Conservation (phyloP, 2,113 vertebrate species). For the Columba livia region DNA sequence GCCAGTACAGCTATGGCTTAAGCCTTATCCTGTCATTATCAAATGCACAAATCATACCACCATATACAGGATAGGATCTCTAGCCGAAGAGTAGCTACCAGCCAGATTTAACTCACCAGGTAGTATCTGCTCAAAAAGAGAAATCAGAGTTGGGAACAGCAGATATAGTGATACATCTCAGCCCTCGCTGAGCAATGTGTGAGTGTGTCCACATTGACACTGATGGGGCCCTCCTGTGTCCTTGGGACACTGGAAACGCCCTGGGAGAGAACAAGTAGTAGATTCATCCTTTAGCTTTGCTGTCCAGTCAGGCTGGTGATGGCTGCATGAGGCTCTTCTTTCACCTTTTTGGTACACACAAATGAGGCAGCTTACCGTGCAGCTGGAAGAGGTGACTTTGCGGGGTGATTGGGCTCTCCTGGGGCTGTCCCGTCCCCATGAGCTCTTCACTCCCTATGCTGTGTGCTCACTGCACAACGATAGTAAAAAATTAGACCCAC, state of each 20-base stretch:
- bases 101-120: background rate
- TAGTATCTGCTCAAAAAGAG: background rate
- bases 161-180: accelerated
- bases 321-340: background rate
- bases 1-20: background rate
- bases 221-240: accelerated
- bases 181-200: background rate
- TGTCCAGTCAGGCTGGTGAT: background rate
- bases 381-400: background rate
- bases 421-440: accelerated
- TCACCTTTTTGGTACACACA: background rate
- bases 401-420: accelerated
- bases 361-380: background rate
- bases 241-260: background rate
- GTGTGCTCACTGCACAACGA: background rate
- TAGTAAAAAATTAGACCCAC: background rate
- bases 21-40: background rate
- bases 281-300: background rate
- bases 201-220: accelerated
- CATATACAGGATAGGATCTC: accelerated
- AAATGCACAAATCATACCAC: background rate
- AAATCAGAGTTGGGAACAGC: background rate
- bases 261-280: background rate
- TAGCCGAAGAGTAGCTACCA: background rate
- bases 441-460: background rate